phyloP scores from a whole-genome alignment of 30 jellyfish, hydroid and myxozoan genomes.

The Phacellophora camtschatica region DNA sequence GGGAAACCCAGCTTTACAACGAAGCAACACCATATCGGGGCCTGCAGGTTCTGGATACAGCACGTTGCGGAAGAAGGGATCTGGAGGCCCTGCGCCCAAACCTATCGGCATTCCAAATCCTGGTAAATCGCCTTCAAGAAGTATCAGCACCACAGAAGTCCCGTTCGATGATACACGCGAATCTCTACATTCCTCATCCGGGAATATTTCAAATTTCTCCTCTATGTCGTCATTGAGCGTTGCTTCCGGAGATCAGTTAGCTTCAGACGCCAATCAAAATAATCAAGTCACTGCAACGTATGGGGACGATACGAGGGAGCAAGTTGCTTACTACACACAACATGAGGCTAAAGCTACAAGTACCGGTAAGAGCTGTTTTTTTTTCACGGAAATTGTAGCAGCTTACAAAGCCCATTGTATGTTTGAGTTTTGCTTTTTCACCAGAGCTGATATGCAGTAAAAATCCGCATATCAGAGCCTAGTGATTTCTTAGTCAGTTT shows the following conservation, averaged over 20 bases:
- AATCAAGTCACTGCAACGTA: constrained; percentile 18
- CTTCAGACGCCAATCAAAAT: constrained; percentile 15
- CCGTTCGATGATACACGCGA: constrained; percentile 59
- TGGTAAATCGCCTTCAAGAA: constrained; percentile 50
- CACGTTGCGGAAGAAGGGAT: constrained; percentile 80
- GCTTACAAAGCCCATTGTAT: too few species aligned
- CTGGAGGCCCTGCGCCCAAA: constrained; percentile 88
- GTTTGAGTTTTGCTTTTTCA: too few species aligned
- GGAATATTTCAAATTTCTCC: constrained; percentile 67
- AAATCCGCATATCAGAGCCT: too few species aligned
- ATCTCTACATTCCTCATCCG: constrained; percentile 65
- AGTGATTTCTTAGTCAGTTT: too few species aligned
- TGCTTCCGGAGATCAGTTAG: constrained; percentile 63
- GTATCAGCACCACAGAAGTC: constrained; percentile 37
- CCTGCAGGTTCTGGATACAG: constrained; percentile 63
- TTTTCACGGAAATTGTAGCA: not conserved
- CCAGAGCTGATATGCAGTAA: too few species aligned
- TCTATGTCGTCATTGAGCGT: constrained; percentile 80
- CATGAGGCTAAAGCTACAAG: constrained; percentile 52
- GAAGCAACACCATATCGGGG: constrained; percentile 60
- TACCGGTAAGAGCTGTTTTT: constrained; percentile 20
- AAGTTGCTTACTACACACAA: constrained; percentile 60
- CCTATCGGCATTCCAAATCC: constrained; percentile 94
- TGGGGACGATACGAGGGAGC: constrained; percentile 46
- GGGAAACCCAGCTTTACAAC: constrained; percentile 61